Conservation (phyloP, 2,888 invertebrate species). For the Bugula neritina region DNA sequence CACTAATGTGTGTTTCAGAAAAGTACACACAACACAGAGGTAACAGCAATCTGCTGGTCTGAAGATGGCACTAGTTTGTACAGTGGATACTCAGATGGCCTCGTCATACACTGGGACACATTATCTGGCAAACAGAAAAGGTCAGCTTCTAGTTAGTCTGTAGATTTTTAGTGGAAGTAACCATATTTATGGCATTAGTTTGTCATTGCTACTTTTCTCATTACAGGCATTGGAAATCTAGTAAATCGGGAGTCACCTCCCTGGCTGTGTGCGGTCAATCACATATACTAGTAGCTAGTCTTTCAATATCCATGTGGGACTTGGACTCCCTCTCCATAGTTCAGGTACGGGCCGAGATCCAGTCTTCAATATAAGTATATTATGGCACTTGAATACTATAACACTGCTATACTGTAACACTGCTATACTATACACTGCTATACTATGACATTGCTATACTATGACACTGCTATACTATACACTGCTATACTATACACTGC, state of each 20-base stretch:
- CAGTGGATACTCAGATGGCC: not conserved
- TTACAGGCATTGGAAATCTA: slow-evolving; percentile 19
- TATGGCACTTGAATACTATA: too few species aligned
- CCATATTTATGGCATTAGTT: too few species aligned
- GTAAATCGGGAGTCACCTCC: not conserved
- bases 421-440: too few species aligned
- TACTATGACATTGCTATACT: too few species aligned
- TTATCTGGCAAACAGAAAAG: slow-evolving; percentile 8
- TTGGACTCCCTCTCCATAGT: not conserved
- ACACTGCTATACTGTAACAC: too few species aligned
- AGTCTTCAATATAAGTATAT: too few species aligned
- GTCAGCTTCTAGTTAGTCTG: too few species aligned
- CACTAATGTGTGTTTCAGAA: not conserved
- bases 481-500: too few species aligned
- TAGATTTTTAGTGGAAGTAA: too few species aligned
- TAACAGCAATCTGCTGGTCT: slow-evolving; percentile 4
- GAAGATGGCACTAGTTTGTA: not conserved
- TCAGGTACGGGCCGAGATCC: not conserved
- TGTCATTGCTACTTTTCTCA: too few species aligned
- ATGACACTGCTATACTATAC: too few species aligned
- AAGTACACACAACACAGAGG: not conserved
- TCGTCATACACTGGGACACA: not conserved
- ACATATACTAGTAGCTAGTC: not conserved
- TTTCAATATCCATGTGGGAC: slow-evolving; percentile 6
- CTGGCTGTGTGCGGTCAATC: not conserved